Evolutionary conservation across 2,797 vertebrate species (phyloP).

Genomic region (Anableps anableps): DNA sequence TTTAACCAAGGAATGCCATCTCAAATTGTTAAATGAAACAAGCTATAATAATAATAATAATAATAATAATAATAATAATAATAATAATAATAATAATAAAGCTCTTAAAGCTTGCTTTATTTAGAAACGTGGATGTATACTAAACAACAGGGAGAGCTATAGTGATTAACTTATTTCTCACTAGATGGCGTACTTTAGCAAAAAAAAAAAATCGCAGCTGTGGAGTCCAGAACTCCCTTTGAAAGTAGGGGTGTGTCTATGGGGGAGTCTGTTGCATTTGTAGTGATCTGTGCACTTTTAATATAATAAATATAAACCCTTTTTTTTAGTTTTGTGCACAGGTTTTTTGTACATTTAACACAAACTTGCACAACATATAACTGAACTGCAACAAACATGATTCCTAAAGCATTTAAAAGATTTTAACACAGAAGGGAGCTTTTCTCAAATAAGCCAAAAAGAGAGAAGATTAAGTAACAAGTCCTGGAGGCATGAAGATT

Average conservation of each 20-base stretch:
- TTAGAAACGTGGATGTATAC: neutral
- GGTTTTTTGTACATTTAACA: neutral
- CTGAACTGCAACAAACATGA: neutral
- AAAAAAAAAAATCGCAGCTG: neutral
- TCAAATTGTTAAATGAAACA: too few species aligned
- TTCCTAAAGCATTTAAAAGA: neutral
- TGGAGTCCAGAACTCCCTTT: neutral
- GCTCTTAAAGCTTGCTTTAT: too few species aligned
- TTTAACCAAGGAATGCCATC: too few species aligned
- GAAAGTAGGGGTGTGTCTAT: constrained; percentile 49
- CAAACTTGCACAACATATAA: neutral
- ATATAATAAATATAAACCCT: neutral
- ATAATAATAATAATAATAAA: too few species aligned
- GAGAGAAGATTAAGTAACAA: neutral
- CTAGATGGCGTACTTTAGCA: constrained; percentile 63
- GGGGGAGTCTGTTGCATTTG: constrained; percentile 1
- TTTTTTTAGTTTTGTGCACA: neutral
- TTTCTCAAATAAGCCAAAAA: neutral
- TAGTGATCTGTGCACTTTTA: neutral
- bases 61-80: too few species aligned
- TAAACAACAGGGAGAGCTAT: neutral
- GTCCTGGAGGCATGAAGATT: neutral
- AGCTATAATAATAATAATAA: too few species aligned
- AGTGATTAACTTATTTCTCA: neutral
- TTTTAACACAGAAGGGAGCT: neutral